Percentiles rank a stretch among this genome's conserved stretches.
Evolutionary conservation across 2,797 vertebrate genomes (phyloP).

Genomic region (Florisuga fusca): DNA sequence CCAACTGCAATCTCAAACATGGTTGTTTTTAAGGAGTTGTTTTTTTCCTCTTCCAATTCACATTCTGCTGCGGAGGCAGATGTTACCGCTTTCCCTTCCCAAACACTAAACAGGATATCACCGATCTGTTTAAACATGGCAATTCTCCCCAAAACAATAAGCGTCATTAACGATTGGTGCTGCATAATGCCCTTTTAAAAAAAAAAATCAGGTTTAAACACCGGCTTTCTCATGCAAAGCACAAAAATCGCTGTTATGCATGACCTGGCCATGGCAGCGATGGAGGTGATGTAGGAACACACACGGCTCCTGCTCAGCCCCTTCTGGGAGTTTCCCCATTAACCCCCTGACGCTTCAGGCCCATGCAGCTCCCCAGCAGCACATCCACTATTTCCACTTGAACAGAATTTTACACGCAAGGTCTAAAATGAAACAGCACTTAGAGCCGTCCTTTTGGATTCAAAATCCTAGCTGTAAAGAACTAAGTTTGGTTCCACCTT

Average conservation of each 20-base stretch:
- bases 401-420: background rate
- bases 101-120: background rate
- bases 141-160: background rate
- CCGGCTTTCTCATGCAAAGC: background rate
- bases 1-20: background rate
- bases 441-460: background rate
- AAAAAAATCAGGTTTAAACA: background rate
- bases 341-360: background rate
- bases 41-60: background rate
- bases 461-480: background rate
- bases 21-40: background rate
- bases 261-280: background rate
- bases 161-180: background rate
- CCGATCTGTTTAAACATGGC: background rate
- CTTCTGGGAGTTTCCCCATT: background rate
- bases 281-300: background rate
- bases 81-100: background rate
- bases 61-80: background rate
- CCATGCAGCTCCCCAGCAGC: background rate
- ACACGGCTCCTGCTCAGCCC: fast-evolving
- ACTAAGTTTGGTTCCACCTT: background rate
- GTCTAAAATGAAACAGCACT: background rate
- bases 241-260: background rate
- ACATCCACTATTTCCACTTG: fast-evolving
- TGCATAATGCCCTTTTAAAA: background rate